phyloP scores from a whole-genome alignment of 2,797 vertebrate genomes.

The Telmatherina bonti region DNA sequence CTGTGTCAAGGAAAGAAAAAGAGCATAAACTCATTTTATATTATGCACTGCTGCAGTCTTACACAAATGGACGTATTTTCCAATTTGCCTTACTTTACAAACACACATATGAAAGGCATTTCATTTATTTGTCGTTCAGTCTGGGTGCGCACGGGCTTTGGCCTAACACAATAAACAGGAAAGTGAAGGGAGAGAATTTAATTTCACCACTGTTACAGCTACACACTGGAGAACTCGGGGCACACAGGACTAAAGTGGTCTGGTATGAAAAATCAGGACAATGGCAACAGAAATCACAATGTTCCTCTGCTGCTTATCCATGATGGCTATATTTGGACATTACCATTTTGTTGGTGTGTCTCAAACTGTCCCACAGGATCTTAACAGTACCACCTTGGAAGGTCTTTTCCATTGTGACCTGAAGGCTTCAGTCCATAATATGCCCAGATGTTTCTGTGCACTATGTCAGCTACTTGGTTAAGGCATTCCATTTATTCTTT shows the following conservation, averaged over 20 bases:
- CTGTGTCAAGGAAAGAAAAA: constrained; percentile 19
- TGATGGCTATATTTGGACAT: no score
- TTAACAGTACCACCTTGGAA: no score
- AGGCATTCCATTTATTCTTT: no score
- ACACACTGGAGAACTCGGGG: constrained; percentile 52
- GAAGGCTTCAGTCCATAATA: no score
- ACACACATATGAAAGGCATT: constrained; percentile 45
- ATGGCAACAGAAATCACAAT: no score
- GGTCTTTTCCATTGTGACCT: no score
- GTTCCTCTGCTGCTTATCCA: no score
- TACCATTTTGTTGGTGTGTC: no score
- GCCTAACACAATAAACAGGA: constrained; percentile 59
- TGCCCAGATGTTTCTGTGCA: no score
- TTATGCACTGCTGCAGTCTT: constrained; percentile 12
- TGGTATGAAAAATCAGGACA: constrained; percentile 35
- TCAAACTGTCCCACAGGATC: no score
- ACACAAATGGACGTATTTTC: constrained; percentile 21
- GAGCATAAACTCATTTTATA: constrained; percentile 31
- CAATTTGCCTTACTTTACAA: constrained; percentile 32
- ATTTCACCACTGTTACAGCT: constrained; percentile 62
- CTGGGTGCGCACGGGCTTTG: constrained; percentile 28
- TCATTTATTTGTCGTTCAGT: constrained; percentile 57
- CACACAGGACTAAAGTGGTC: constrained; percentile 44
- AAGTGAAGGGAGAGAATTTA: constrained; percentile 49
- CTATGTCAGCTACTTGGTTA: no score